A percentile compares a stretch with the other conserved stretches of the same genome.
These are phyloP conservation scores for Spinus olivaceus DNA, from an alignment of 2,797 vertebrate species.

Conservation along the genomic window DNA sequence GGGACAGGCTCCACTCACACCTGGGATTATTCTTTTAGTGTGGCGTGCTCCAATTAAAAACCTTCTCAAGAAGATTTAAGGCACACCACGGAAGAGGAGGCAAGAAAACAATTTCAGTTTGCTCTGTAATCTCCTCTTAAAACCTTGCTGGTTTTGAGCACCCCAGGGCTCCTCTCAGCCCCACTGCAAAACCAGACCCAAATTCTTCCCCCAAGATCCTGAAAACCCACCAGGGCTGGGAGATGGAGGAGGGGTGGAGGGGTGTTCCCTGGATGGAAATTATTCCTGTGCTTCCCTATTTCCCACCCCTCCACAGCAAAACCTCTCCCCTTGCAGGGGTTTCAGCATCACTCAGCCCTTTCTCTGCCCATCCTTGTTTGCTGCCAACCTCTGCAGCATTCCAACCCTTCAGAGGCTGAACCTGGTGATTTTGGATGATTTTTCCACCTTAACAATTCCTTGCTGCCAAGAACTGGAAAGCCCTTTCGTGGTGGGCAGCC, in stretches of 20 bases:
- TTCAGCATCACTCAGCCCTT: neutral
- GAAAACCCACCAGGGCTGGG: neutral
- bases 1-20: neutral
- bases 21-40: neutral
- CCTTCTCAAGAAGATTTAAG: neutral
- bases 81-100: fast-evolving
- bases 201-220: neutral
- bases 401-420: neutral
- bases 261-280: neutral
- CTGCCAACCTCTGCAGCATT: neutral
- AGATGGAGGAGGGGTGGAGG: neutral
- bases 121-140: neutral
- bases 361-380: neutral
- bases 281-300: neutral
- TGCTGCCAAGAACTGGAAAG: neutral
- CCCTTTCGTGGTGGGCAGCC: neutral
- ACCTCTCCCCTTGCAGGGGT: neutral
- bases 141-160: neutral
- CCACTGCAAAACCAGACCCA: neutral
- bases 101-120: neutral
- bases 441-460: neutral
- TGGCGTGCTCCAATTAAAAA: neutral
- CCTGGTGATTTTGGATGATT: fast-evolving
- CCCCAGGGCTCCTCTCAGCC: neutral
- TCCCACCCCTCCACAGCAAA: neutral